Percentiles rank a stretch among this genome's conserved stretches.
Conservation (phyloP, 2,113 vertebrate species). For the Chlorodrepanis virens region DNA sequence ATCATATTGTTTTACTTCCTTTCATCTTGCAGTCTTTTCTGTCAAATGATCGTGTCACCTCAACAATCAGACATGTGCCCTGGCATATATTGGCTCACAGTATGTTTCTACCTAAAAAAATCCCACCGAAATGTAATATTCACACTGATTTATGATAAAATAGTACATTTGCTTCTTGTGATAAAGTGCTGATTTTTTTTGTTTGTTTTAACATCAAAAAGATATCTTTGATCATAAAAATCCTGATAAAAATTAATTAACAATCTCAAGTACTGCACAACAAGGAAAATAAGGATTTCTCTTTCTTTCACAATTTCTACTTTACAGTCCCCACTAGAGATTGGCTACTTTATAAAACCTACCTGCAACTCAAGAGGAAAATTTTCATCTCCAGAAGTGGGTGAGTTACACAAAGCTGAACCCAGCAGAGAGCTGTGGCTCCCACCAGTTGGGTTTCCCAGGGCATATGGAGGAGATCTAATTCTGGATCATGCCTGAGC, state of each 20-base stretch:
- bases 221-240: not conserved
- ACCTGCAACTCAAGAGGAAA: not conserved
- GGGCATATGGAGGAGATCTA: not conserved
- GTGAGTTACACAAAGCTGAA: not conserved
- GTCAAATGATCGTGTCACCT: not conserved
- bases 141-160: not conserved
- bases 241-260: not conserved
- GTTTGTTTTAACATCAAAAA: not conserved
- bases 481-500: not conserved
- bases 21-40: conserved; percentile 10
- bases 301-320: not conserved
- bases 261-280: not conserved
- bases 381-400: not conserved
- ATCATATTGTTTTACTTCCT: conserved; percentile 31
- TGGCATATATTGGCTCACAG: not conserved
- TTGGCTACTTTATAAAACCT: not conserved
- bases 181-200: not conserved
- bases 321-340: not conserved
- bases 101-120: not conserved
- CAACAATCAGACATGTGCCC: not conserved
- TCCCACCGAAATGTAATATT: not conserved
- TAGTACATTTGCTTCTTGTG: not conserved
- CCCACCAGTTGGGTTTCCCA: not conserved
- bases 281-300: not conserved
- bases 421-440: not conserved